Evolutionary conservation across 2,797 vertebrate species (phyloP).

Genomic region (Falco biarmicus): DNA sequence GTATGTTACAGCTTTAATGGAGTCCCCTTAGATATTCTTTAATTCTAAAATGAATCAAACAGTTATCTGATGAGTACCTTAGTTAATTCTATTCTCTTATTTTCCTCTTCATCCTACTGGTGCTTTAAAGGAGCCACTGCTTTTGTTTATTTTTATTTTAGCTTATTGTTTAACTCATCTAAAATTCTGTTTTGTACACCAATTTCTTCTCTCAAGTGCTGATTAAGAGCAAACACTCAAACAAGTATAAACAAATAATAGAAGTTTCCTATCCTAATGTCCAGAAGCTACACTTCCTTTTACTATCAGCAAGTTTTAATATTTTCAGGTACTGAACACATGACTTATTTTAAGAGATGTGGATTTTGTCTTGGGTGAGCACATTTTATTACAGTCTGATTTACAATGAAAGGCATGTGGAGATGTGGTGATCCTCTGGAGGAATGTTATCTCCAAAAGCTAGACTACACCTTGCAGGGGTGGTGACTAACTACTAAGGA

Average conservation of each 20-base stretch:
- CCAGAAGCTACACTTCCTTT: neutral
- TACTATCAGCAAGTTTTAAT: neutral
- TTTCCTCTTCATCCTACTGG: neutral
- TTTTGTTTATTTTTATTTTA: slow-evolving; percentile 14
- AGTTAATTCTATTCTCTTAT: neutral
- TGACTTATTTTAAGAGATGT: neutral
- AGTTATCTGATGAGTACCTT: neutral
- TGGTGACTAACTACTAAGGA: neutral
- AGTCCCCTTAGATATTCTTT: neutral
- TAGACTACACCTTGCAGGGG: neutral
- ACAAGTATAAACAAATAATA: neutral
- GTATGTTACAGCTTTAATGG: neutral
- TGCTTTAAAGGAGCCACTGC: neutral
- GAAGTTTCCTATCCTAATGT: neutral
- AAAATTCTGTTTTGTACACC: slow-evolving; percentile 12
- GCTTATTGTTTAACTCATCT: neutral
- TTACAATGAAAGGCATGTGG: neutral
- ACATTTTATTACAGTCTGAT: neutral
- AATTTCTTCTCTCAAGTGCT: neutral
- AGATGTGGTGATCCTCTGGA: neutral
- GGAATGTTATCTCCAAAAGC: neutral
- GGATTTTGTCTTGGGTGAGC: neutral
- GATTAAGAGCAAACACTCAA: slow-evolving; percentile 15
- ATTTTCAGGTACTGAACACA: neutral
- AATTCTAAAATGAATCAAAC: neutral